Evolutionary conservation across 1,140 invertebrate genomes (phyloP).

Genomic region (Trichomalopsis sarcophagae): DNA sequence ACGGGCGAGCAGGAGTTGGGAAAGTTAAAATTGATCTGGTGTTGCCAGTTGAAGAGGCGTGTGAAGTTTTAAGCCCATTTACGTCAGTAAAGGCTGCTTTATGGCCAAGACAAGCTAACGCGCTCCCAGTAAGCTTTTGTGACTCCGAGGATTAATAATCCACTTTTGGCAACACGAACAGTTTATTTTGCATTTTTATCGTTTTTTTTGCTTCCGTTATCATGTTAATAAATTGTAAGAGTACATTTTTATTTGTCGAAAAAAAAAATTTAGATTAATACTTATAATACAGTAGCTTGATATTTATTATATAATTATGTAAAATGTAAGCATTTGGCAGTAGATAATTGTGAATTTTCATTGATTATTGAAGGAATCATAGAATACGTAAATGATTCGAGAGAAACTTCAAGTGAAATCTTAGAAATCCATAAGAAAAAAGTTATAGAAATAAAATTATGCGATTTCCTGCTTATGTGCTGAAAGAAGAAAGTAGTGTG

Average conservation of each 20-base stretch:
- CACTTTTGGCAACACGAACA: neutral
- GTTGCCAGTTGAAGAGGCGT: neutral
- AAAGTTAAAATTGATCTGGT: conserved; percentile 6
- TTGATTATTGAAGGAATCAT: too few relatives aligned
- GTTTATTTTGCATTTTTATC: too few relatives aligned
- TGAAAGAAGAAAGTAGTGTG: neutral
- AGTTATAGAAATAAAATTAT: neutral
- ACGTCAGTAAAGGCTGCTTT: conserved; percentile 11
- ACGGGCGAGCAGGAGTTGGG: neutral
- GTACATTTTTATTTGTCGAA: too few relatives aligned
- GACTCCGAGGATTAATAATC: conserved; percentile 17
- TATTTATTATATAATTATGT: too few relatives aligned
- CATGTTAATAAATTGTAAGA: too few relatives aligned
- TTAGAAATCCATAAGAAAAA: neutral
- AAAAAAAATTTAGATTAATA: too few relatives aligned
- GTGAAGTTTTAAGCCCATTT: conserved; percentile 37
- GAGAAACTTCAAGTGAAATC: neutral
- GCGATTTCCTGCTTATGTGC: neutral
- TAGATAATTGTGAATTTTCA: too few relatives aligned
- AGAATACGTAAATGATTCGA: neutral
- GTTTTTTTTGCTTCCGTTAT: too few relatives aligned
- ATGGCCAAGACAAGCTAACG: conserved; percentile 18
- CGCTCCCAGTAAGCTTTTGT: neutral
- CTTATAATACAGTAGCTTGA: too few relatives aligned
- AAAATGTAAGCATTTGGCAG: too few relatives aligned